Base-by-base conservation (phyloP, 2,113 vertebrate genomes). In the Cavia porcellus region DNA sequence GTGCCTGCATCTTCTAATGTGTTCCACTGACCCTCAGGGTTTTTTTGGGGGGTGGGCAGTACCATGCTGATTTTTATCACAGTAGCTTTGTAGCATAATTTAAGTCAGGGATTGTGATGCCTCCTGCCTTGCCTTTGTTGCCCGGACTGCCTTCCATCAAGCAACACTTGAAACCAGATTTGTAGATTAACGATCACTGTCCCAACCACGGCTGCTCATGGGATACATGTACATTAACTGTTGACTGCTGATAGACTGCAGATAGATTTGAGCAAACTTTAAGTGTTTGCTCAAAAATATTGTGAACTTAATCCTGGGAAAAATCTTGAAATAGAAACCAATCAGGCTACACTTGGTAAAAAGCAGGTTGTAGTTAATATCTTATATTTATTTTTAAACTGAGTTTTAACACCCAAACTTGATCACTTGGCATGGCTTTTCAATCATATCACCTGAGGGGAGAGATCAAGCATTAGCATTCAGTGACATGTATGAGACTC, bases 241-340 rank as follows among this genome's bases (percentile, higher is more conserved):
- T 35, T 59, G 50, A n/a, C 74, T 64, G 38, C 7, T 93, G 57
- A n/a, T 88, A n/a, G n/a, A n/a, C n/a, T n/a, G n/a, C n/a, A n/a
- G n/a, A n/a, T n/a, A n/a, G n/a, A n/a, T n/a, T n/a, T n/a, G n/a
- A n/a, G n/a, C n/a, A n/a, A n/a, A n/a, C 59, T 38, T 50, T 93
- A 82, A 82, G 81, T 45, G 77, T 79, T 92, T 93, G 75, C 66
- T 80, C 62, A 3, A 86, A 82, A 84, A 68, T 86, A 74, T 28
- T 47, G 32, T 86, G 61, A 89, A 89, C 30, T 82, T 92, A 86
- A 89, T 83, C 61, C n/a, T 77, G 55, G 22, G 6, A 66, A 55
- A 77, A 70, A 35, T 96, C n/a, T 95, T 85, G 32, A 17, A 47
- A 90, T 32, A 90, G 20, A 86, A 86, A 35, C 83, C 72, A 32